A percentile compares a stretch with the other conserved stretches of the same genome.
Conservation (phyloP, 2,888 invertebrate genomes). For the Griposia aprilina region DNA sequence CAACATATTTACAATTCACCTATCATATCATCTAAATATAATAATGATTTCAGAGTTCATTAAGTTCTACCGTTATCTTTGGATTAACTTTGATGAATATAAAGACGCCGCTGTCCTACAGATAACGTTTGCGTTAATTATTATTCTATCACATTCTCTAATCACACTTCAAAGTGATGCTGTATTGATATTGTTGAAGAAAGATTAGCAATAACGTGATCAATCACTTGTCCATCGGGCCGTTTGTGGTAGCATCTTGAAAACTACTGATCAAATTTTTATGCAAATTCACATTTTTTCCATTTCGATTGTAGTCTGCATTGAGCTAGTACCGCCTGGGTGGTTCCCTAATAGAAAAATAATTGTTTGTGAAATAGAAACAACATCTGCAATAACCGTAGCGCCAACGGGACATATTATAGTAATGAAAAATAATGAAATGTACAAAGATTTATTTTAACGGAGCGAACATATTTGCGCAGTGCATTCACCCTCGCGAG, state of each 20-base stretch:
- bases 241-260: neutral
- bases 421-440: constrained; percentile 67
- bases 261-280: constrained; percentile 24
- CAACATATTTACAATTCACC: constrained; percentile 10
- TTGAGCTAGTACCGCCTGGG: neutral
- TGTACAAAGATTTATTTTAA: constrained; percentile 78
- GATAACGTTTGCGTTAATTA: constrained; percentile 40
- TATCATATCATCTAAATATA: constrained; percentile 43
- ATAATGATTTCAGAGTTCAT: constrained; percentile 54
- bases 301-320: constrained; percentile 10
- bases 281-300: constrained; percentile 15
- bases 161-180: constrained; percentile 28
- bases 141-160: constrained; percentile 35
- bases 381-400: constrained; percentile 45
- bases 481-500: constrained; percentile 83
- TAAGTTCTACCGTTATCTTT: constrained; percentile 53
- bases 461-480: constrained; percentile 79
- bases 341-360: constrained; percentile 29
- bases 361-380: constrained; percentile 28
- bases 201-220: constrained; percentile 24
- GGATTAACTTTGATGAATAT: constrained; percentile 37
- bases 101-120: constrained; percentile 16
- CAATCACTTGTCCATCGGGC: constrained; percentile 14
- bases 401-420: constrained; percentile 45
- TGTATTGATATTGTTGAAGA: neutral